Evolutionary conservation across 37 sponge, comb jelly and placozoan genomes (phyloP), one percentile per base, ranked within the genome.

Genomic region (Theonella swinhoei): DNA sequence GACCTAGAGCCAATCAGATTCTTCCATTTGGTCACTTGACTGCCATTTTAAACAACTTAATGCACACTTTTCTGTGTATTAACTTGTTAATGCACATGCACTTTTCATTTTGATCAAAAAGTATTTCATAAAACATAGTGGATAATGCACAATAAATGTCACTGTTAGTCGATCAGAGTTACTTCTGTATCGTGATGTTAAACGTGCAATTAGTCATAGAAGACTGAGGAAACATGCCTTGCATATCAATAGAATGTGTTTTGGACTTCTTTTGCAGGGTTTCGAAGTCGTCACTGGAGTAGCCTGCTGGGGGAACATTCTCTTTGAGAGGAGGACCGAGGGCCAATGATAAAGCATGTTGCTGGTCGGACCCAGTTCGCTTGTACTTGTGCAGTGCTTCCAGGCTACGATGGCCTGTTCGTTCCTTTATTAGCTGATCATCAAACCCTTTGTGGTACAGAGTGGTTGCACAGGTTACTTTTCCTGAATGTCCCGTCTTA

Each of bases 381-480:
- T 79, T 65, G 38, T 79, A 79, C 30, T 77, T 77, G 39, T 77
- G 78, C 31, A 77, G 47, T 42, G 76, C 76, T 76, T 76, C 76
- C 9, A 76, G 59, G 4, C 35, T 33, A 36, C 76, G 76, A 32
- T 76, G 76, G 62, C 76, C 76, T 4, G 76, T 76, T 29, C 76
- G 60, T 58, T 76, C 76, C 22, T 76, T 76, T 31, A 76, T 61
- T 35, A 58, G 61, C 72, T 73, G 76, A 35, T 76, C 76, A 54
- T 35, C 30, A 60, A 76, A 76, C 35, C 60, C 29, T 4, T 76
- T 60, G 1, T 58, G 76, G 34, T 76, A 76, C 22, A 76, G 76
- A 30, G 70, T 30, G 36, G 81, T 80, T 32, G 81, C 81, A 80
- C 70, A 54, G 7, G 81, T 80, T 3, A 68, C 81, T 29, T 68